Evolutionary conservation across 2,888 invertebrate species (phyloP), one percentile per base, ranked within the genome.

Genomic region (Phragmatobia fuliginosa): DNA sequence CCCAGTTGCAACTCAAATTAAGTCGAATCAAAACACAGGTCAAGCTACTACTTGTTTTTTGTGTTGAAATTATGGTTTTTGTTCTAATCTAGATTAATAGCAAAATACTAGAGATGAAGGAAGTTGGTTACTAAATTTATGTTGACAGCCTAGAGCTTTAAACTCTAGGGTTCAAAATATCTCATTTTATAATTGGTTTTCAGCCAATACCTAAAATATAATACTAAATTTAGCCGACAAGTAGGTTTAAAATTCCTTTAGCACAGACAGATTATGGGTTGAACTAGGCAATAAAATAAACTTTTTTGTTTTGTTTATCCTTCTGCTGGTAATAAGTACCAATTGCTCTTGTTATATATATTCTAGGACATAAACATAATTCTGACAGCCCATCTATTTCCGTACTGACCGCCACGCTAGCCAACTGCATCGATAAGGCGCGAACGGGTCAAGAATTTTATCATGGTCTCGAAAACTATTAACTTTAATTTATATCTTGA

Each of bases 381-480:
- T 66, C 33, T 58, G 60, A 64, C 64, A 58, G 75, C 70, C 71
- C 64, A 67, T 76, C 74, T 78, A 80, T 79, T 79, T 80, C 71
- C 72, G 79, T 80, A 69, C 56, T 32, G 68, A 45, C 72, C 80
- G 77, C 73, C 80, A 74, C 69, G 66, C 60, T 41, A 56, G 62
- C 63, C 65, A 79, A 63, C 71, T 60, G 63, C 70, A 31, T 33
- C 32, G 79, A 79, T 79, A 79, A 80, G 65, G 36, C n/a, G 6
- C 14, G 38, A 68, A 68, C 32, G 65, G 76, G 71, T 68, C 72
- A 70, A 73, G 74, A 79, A 80, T 80, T 77, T 77, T 77, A 79
- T 80, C 76, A 70, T 28, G 28, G 56, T 68, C 67, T 73, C 62
- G 70, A 77, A 67, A 73, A 64, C 73, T 70, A 75, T 75, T 73